phyloP scores from a whole-genome alignment of 2,113 vertebrate species.

The Verasper variegatus region DNA sequence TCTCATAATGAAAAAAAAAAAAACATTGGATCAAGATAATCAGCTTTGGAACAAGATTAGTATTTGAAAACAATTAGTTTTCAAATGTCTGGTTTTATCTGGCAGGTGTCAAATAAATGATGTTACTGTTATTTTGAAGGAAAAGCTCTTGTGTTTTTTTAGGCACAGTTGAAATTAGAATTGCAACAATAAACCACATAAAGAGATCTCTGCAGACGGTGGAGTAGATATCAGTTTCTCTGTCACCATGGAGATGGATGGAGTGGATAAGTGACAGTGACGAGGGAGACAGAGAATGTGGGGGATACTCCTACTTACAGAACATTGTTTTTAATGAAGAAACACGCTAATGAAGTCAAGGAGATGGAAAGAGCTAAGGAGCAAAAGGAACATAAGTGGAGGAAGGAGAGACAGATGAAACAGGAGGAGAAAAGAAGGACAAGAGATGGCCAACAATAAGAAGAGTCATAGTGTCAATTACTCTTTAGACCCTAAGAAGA shows the following conservation, averaged over 20 bases:
- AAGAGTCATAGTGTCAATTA: slow-evolving; percentile 18
- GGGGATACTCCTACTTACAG: slow-evolving; percentile 2
- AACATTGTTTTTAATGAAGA: slow-evolving; percentile 29
- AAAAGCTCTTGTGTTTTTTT: neutral
- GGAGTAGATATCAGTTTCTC: slow-evolving; percentile 46
- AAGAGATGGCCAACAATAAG: neutral
- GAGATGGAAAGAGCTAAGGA: neutral
- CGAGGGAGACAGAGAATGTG: slow-evolving; percentile 19
- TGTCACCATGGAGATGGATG: slow-evolving; percentile 23
- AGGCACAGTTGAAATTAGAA: slow-evolving; percentile 12
- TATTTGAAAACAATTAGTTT: too few species aligned
- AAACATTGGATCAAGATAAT: too few species aligned
- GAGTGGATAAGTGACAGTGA: slow-evolving; percentile 25
- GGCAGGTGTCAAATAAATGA: neutral
- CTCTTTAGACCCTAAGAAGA: slow-evolving; percentile 37
- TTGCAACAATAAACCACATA: slow-evolving; percentile 19
- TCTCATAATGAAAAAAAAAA: too few species aligned
- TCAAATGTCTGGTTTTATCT: too few species aligned
- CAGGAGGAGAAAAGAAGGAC: neutral
- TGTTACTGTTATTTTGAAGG: neutral
- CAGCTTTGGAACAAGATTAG: too few species aligned
- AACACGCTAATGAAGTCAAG: neutral
- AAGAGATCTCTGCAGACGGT: slow-evolving; percentile 22
- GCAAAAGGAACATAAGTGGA: neutral
- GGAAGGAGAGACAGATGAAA: neutral